Evolutionary conservation across 2,797 vertebrate genomes (phyloP).

Genomic region (Pitangus sulphuratus): DNA sequence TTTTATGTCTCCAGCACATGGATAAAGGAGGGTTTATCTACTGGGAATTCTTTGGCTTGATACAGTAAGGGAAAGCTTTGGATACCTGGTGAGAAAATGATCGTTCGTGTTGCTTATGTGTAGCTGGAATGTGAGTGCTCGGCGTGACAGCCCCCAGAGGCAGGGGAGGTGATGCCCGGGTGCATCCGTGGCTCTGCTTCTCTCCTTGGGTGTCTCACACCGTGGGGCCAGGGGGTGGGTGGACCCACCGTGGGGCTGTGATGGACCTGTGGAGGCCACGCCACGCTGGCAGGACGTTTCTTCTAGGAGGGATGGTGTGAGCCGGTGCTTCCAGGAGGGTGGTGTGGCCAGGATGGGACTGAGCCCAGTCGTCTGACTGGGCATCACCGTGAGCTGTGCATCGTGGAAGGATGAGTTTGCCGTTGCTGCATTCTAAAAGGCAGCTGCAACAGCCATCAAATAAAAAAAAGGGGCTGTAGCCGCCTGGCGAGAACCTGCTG

Average conservation of each 20-base stretch:
- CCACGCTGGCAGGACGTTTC: accelerated
- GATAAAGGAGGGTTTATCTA: neutral
- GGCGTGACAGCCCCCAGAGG: accelerated
- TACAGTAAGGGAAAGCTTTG: neutral
- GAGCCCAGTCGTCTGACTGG: neutral
- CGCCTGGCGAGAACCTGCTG: neutral
- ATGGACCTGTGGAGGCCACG: neutral
- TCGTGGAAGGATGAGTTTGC: neutral
- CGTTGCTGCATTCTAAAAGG: neutral
- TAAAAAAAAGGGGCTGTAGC: neutral
- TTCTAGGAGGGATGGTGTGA: accelerated
- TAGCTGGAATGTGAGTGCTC: accelerated
- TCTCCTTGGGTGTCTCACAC: accelerated
- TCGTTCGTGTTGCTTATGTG: accelerated
- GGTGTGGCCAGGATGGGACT: neutral
- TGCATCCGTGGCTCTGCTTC: neutral
- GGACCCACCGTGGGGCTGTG: neutral
- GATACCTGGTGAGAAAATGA: neutral
- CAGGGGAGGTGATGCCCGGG: neutral
- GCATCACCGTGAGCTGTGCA: accelerated
- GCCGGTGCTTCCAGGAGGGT: neutral
- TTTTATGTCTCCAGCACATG: neutral
- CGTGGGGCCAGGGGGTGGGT: neutral
- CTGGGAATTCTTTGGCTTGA: neutral
- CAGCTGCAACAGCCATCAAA: neutral